These are phyloP conservation scores for Epizoanthus illoricatus DNA, from an alignment of 92 coral and sea anemone genomes.

Conservation along the genomic window DNA sequence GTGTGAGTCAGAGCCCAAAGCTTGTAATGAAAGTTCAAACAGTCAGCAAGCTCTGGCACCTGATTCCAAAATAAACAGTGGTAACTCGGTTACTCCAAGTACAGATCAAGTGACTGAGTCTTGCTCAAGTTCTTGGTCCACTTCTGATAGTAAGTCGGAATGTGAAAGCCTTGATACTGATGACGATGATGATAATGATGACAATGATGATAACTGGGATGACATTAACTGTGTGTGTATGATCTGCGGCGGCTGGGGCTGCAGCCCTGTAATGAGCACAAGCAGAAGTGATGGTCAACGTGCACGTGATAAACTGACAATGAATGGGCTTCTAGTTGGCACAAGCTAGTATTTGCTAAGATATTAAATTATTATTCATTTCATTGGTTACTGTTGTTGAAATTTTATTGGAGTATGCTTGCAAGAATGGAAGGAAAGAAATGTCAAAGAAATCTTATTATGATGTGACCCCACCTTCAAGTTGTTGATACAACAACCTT, in stretches of 20 bases:
- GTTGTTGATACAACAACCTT: too few species aligned
- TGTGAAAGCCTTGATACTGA: slow-evolving; percentile 8
- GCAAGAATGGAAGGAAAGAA: too few species aligned
- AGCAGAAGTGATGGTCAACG: neutral
- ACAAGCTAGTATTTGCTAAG: slow-evolving; percentile 22
- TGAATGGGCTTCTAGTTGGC: neutral
- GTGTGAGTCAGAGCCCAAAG: neutral
- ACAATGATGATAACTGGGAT: slow-evolving; percentile 27
- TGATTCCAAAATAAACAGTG: neutral
- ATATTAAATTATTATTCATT: too few species aligned
- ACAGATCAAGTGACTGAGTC: slow-evolving; percentile 5
- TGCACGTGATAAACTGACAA: neutral
- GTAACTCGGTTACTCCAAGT: neutral
- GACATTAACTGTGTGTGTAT: slow-evolving; percentile 18
- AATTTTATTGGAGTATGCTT: too few species aligned
- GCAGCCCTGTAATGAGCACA: neutral
- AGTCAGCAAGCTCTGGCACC: neutral
- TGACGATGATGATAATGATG: slow-evolving; percentile 10
- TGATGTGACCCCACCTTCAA: too few species aligned
- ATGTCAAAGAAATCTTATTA: too few species aligned
- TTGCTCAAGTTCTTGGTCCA: neutral
- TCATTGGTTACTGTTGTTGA: too few species aligned
- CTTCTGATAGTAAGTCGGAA: neutral
- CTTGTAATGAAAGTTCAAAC: neutral
- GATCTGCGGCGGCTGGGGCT: slow-evolving; percentile 31